A percentile compares a stretch with the other conserved stretches of the same genome.
Conservation (phyloP, 2,888 invertebrate genomes). For the Crematogaster levior region DNA sequence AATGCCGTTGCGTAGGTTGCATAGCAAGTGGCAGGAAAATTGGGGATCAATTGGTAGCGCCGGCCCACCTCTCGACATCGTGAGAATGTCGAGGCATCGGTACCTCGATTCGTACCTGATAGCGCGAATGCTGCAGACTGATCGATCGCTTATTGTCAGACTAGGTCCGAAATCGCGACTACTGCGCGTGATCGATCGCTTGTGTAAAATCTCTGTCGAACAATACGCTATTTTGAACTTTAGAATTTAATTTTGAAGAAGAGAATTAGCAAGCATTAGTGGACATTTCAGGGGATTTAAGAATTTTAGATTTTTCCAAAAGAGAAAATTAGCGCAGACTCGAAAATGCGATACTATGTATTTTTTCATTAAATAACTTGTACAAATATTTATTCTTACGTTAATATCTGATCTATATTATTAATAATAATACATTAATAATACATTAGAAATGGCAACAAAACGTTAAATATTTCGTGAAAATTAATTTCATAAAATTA, state of each 20-base stretch:
- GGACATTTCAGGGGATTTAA: background rate
- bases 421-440: no score
- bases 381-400: background rate
- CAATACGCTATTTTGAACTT: slow-evolving; percentile 9
- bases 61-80: slow-evolving; percentile 42
- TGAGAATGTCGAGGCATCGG: slow-evolving; percentile 62
- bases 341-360: background rate
- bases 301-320: background rate
- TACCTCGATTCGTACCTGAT: slow-evolving; percentile 43
- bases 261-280: background rate
- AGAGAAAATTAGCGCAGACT: background rate
- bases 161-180: slow-evolving; percentile 20
- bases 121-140: slow-evolving; percentile 1
- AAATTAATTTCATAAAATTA: background rate
- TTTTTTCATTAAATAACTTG: background rate
- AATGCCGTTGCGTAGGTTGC: slow-evolving; percentile 70
- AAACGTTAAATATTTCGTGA: background rate
- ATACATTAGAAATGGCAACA: background rate
- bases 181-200: slow-evolving; percentile 27
- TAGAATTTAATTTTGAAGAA: background rate
- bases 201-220: background rate
- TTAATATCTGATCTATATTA: no score
- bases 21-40: slow-evolving; percentile 69
- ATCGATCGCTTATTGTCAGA: slow-evolving; percentile 15
- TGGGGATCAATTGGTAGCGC: slow-evolving; percentile 70